These are phyloP conservation scores for Gephyroberyx darwinii DNA, from an alignment of 2,797 vertebrate species.

Conservation along the genomic window DNA sequence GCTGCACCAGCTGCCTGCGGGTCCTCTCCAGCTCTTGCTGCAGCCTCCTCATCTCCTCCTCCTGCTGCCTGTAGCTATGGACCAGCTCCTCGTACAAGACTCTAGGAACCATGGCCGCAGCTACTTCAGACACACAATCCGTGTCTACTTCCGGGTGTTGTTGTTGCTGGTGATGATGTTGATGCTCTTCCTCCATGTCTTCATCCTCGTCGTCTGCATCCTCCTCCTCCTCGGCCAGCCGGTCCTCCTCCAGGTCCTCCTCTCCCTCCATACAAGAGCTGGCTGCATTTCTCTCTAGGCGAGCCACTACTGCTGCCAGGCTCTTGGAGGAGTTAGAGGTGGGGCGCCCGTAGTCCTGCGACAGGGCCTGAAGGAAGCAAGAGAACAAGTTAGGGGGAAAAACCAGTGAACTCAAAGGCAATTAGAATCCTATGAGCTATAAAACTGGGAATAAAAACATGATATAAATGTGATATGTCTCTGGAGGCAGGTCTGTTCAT, in stretches of 20 bases:
- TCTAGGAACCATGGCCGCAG: constrained; percentile 87
- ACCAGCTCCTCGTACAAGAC: constrained; percentile 97
- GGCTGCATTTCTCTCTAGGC: constrained; percentile 92
- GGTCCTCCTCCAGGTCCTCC: constrained; percentile 85
- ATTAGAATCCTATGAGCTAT: not conserved
- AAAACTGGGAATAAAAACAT: not conserved
- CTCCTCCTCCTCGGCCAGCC: constrained; percentile 81
- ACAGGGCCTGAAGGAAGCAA: constrained; percentile 71
- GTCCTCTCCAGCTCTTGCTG: constrained; percentile 98
- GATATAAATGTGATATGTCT: not conserved
- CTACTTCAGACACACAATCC: constrained; percentile 82
- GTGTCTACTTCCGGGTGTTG: constrained; percentile 82
- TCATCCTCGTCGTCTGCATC: constrained; percentile 84
- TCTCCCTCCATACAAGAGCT: constrained; percentile 88
- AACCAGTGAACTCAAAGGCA: not conserved
- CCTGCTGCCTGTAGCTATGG: constrained; percentile 96
- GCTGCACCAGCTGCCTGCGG: constrained; percentile 96
- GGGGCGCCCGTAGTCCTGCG: constrained; percentile 80
- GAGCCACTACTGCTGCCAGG: constrained; percentile 96
- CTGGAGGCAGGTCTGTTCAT: not conserved
- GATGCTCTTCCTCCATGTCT: constrained; percentile 81
- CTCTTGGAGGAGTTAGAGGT: constrained; percentile 89
- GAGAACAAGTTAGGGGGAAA: constrained; percentile 10
- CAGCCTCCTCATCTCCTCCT: constrained; percentile 97
- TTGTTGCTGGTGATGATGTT: constrained; percentile 64